These are phyloP conservation scores for Choreutis nemorana DNA, from an alignment of 2,888 invertebrate genomes.

Conservation along the genomic window DNA sequence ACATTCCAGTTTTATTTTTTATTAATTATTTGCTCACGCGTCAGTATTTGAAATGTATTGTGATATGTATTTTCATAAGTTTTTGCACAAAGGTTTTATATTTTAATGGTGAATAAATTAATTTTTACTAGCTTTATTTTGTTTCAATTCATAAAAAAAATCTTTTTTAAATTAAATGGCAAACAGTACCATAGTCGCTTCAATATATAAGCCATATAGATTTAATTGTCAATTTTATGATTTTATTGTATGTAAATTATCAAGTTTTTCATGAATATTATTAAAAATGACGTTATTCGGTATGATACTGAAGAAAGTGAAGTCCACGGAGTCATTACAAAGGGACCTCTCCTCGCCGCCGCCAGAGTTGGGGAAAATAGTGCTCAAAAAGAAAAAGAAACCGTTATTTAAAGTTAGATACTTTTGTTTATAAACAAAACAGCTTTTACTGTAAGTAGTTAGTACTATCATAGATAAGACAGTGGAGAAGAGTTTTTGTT, in stretches of 20 bases:
- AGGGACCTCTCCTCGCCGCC: conserved; percentile 32
- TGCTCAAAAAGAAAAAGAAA: conserved; percentile 8
- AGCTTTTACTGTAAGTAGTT: too few species aligned
- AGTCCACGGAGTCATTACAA: conserved; percentile 18
- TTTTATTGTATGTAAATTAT: background rate
- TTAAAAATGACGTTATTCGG: conserved; percentile 26
- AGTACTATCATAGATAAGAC: too few species aligned
- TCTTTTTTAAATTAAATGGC: background rate
- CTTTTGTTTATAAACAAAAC: too few species aligned
- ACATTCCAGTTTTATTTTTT: conserved; percentile 30
- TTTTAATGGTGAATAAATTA: conserved; percentile 1
- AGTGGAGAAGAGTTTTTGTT: too few species aligned
- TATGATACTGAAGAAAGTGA: conserved; percentile 27
- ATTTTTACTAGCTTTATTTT: background rate
- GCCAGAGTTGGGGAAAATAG: conserved; percentile 20
- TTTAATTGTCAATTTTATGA: background rate
- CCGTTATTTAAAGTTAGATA: conserved; percentile 11
- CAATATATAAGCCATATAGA: background rate
- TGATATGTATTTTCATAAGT: too few species aligned
- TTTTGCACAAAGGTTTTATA: background rate
- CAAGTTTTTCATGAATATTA: background rate
- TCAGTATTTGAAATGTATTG: conserved; percentile 15
- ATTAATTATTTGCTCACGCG: conserved; percentile 6
- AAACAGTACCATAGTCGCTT: too few species aligned
- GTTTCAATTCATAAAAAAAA: background rate